Evolutionary conservation across 2,888 invertebrate genomes (phyloP).

Genomic region (Hirtodrosophila cameraria): DNA sequence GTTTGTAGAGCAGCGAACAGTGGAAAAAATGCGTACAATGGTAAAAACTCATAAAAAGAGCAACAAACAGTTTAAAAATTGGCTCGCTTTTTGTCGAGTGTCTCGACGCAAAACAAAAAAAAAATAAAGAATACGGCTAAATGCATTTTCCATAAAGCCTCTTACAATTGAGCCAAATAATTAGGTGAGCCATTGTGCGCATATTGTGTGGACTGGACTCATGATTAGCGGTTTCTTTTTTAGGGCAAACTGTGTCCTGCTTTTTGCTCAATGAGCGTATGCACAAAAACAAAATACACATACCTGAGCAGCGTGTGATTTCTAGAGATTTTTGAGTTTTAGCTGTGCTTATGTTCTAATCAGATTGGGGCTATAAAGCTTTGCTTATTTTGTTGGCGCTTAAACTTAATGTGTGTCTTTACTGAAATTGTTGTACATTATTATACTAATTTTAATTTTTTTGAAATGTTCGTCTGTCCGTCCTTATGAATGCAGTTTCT

Average conservation of each 20-base stretch:
- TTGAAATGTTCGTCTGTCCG: no score
- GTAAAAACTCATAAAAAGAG: conserved; percentile 79
- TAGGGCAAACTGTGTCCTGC: conserved; percentile 5
- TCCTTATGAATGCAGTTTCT: no score
- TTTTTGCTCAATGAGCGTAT: conserved; percentile 28
- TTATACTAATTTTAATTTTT: no score
- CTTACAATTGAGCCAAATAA: conserved; percentile 71
- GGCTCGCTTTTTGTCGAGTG: conserved; percentile 69
- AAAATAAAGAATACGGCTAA: conserved; percentile 42
- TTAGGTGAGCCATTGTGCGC: conserved; percentile 72
- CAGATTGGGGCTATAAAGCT: no score
- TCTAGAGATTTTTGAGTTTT: no score
- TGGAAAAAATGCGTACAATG: conserved; percentile 45
- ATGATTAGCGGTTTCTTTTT: conserved; percentile 75
- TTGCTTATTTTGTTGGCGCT: no score
- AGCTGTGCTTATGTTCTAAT: no score
- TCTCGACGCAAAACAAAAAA: conserved; percentile 48
- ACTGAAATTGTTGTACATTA: no score
- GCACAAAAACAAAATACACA: background rate
- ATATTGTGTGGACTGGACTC: conserved; percentile 53
- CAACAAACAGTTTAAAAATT: conserved; percentile 76
- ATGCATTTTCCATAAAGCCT: no score
- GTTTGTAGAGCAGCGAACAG: conserved; percentile 64
- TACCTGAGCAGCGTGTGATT: conserved; percentile 6
- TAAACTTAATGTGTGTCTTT: no score